Conservation (phyloP, 1,140 invertebrate genomes). For the Cydia splendana region DNA sequence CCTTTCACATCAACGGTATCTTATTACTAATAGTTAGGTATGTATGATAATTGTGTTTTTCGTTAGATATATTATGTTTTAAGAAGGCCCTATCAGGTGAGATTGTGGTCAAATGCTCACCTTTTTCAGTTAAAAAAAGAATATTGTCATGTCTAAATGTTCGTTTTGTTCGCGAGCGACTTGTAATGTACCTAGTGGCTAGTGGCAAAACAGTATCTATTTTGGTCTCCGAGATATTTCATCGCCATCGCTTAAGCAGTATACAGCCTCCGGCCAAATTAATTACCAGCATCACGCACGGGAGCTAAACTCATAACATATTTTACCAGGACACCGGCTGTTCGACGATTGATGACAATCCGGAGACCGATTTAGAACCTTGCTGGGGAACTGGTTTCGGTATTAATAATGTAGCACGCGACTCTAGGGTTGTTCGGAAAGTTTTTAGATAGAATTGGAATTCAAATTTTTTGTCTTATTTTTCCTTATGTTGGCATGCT, state of each 20-base stretch:
- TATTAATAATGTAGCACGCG: constrained; percentile 19
- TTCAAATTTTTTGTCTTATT: too few species aligned
- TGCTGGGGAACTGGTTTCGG: constrained; percentile 34
- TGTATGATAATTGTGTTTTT: too few species aligned
- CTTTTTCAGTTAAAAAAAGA: too few species aligned
- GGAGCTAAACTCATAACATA: constrained; percentile 50
- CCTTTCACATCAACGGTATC: too few species aligned
- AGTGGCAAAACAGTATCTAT: neutral
- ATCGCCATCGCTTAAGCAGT: constrained; percentile 35
- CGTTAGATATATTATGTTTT: too few species aligned
- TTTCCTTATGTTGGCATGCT: too few species aligned
- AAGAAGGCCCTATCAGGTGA: too few species aligned
- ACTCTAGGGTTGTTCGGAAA: constrained; percentile 5
- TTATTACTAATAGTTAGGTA: too few species aligned
- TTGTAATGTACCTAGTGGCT: neutral
- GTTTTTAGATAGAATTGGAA: neutral
- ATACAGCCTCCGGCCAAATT: constrained; percentile 57
- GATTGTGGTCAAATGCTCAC: too few species aligned
- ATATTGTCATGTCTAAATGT: too few species aligned
- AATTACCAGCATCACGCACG: constrained; percentile 62
- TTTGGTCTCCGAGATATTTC: constrained; percentile 2
- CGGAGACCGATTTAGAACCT: constrained; percentile 34
- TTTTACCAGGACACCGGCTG: constrained; percentile 36
- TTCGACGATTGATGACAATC: constrained; percentile 38
- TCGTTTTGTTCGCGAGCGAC: neutral